Conservation (phyloP, 2,888 invertebrate species). For the Netelia inedita region DNA sequence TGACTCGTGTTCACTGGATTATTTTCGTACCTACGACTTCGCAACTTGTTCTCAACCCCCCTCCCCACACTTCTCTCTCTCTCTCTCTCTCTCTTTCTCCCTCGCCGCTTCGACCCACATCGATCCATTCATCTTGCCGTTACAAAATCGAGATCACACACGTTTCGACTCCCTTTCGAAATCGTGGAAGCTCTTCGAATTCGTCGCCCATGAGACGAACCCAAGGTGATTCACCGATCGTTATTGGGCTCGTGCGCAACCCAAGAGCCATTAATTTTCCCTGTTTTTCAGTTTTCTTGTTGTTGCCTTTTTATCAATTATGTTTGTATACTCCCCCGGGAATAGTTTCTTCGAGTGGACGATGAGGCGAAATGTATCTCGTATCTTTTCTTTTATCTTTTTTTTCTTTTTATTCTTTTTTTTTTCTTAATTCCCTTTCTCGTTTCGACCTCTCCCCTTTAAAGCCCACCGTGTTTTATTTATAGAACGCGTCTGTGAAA, state of each 20-base stretch:
- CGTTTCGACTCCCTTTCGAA: background rate
- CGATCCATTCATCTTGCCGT: conserved; percentile 75
- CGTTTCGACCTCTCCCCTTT: background rate
- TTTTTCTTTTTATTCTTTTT: background rate
- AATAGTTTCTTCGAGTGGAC: conserved; percentile 16
- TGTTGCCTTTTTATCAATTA: background rate
- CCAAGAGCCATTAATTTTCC: background rate
- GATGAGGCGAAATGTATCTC: conserved; percentile 7
- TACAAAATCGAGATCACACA: conserved; percentile 62
- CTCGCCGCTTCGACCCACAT: conserved; percentile 71
- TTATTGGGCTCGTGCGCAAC: conserved; percentile 32
- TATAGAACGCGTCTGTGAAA: conserved; percentile 3
- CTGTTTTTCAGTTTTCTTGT: background rate
- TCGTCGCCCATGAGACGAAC: background rate
- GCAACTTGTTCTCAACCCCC: background rate
- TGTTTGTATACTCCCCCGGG: conserved; percentile 1
- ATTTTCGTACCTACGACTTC: too few relatives aligned
- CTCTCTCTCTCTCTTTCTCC: too few relatives aligned
- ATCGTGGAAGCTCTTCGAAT: conserved; percentile 11
- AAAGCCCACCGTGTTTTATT: conserved; percentile 23
- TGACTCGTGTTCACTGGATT: too few relatives aligned
- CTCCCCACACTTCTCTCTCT: background rate
- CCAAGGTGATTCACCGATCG: background rate
- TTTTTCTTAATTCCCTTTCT: conserved; percentile 24
- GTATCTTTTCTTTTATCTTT: background rate